Conservation (phyloP, 1,140 invertebrate species). For the Maniola jurtina region DNA sequence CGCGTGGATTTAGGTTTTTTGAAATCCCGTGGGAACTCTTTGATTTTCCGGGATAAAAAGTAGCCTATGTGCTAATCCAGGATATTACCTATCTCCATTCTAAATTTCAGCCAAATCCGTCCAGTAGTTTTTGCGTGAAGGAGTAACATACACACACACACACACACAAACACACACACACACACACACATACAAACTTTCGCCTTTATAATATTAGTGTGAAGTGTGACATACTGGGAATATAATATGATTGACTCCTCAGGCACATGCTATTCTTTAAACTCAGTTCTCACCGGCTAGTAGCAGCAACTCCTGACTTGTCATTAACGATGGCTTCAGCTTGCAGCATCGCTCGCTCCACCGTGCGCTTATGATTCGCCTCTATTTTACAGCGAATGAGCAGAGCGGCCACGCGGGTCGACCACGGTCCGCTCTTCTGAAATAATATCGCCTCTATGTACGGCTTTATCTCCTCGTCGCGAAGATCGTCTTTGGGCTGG, state of each 20-base stretch:
- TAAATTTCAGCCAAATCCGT: no score
- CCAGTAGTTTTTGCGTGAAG: no score
- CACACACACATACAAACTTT: no score
- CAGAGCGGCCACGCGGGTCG: constrained; percentile 84
- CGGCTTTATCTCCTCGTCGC: constrained; percentile 88
- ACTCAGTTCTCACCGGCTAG: constrained; percentile 42
- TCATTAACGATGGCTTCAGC: constrained; percentile 87
- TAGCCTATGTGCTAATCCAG: no score
- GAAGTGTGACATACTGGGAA: no score
- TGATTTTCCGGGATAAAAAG: no score
- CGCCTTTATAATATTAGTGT: no score
- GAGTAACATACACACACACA: no score
- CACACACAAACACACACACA: background rate
- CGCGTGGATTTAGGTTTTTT: no score
- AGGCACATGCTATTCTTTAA: background rate
- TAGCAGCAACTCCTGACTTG: constrained; percentile 46
- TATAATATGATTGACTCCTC: no score
- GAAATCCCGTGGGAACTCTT: no score
- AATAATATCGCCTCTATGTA: constrained; percentile 85
- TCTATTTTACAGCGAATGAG: constrained; percentile 88
- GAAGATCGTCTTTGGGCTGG: constrained; percentile 87
- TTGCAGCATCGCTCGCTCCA: constrained; percentile 93
- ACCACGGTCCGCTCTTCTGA: constrained; percentile 85
- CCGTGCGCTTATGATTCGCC: constrained; percentile 85
- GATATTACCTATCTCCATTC: no score